Evolutionary conservation across 2,113 vertebrate species (phyloP), one percentile per base, ranked within the genome.

Genomic region (Merops nubicus): DNA sequence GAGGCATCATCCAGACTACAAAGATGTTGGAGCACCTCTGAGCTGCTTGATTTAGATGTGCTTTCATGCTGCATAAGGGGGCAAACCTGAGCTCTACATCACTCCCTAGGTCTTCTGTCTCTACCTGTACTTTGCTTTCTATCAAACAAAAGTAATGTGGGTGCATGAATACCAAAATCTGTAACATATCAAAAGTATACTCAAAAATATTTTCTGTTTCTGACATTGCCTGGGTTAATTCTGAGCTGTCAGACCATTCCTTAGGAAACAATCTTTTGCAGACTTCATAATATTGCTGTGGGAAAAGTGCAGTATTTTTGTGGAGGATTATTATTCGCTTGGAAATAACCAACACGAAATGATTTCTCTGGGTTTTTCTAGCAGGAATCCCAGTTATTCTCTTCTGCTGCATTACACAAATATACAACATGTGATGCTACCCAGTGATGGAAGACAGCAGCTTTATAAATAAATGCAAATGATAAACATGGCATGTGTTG

Each of bases 311-410:
- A 91, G 51, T 74, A 25, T 22, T 72, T 85, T 91, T 34, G 34
- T 63, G 34, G 3, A 25, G n/a, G 51, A 64, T 94, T 95, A 79
- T 93, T 96, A 91, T 45, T 95, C 80, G 81, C 81, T 91, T 94
- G 92, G 94, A 94, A 96, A 91, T 96, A 96, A 92, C 50, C 84
- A 74, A 47, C 38, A 45, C 2, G 0, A 60, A 92, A 96, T 93
- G 42, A 82, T 94, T 97, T 96, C 64, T 96, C 79, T 78, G 87
- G 69, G 56, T 64, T 96, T 96, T 96, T 95, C 87, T 93, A 95
- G 80, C 74, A 96, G 88, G 81, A 91, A 91, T 91, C 91, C 47
- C 88, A 91, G 93, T 50, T 82, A 79, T 63, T 91, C 56, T 94
- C 67, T 97, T 95, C 86, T 89, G 87, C 76, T 89, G 89, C 70